These are phyloP conservation scores for Neotoxoptera formosana DNA, from an alignment of 1,140 invertebrate genomes.

Conservation along the genomic window DNA sequence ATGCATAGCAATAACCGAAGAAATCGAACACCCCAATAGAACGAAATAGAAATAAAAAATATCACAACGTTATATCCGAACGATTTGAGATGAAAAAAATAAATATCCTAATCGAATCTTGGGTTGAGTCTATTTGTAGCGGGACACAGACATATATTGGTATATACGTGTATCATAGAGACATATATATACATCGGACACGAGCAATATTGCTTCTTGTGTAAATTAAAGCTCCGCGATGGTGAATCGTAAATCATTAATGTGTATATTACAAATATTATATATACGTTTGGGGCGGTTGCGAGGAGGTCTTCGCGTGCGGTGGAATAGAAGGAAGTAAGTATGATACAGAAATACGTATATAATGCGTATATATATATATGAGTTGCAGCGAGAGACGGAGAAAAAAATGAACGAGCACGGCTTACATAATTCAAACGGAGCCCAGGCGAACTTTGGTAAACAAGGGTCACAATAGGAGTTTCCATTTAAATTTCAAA, in stretches of 20 bases:
- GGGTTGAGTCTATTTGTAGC: background rate
- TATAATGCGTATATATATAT: background rate
- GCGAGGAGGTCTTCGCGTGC: background rate
- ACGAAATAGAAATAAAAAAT: background rate
- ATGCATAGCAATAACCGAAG: background rate
- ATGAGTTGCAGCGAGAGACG: no score
- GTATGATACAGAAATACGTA: background rate
- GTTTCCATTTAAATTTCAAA: conserved; percentile 33
- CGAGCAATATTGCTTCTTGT: background rate
- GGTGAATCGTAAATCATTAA: background rate
- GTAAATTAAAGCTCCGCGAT: background rate
- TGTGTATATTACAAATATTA: no score
- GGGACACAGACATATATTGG: background rate
- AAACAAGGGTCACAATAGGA: conserved; percentile 43
- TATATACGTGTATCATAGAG: background rate
- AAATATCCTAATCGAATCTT: background rate
- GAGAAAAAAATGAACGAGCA: background rate
- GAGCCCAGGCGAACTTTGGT: conserved; percentile 15
- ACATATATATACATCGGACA: background rate
- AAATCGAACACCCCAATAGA: background rate
- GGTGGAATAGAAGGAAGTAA: background rate
- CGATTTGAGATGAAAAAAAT: background rate
- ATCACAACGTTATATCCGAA: background rate
- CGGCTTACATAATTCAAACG: conserved; percentile 33
- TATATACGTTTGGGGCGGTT: background rate